Evolutionary conservation across 2,113 vertebrate genomes (phyloP).

Genomic region (Sylvietta virens): DNA sequence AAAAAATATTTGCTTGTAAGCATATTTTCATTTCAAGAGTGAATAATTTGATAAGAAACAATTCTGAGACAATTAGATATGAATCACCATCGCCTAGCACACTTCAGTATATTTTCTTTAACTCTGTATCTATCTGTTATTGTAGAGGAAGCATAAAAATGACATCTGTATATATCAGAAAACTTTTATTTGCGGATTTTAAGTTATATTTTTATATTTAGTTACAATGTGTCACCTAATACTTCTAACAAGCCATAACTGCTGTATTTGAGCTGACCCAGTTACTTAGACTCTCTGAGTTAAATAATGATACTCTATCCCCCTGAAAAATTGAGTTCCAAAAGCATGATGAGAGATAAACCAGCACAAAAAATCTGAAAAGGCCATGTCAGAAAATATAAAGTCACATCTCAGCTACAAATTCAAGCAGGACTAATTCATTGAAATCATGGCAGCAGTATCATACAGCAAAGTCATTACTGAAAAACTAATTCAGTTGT

Average conservation of each 20-base stretch:
- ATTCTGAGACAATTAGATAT: not conserved
- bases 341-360: not conserved
- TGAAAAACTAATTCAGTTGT: not conserved
- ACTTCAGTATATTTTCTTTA: not conserved
- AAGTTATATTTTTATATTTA: not conserved
- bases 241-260: not conserved
- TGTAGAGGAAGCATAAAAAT: not conserved
- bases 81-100: not conserved
- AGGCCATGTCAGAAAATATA: not conserved
- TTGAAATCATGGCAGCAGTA: not conserved
- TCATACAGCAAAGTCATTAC: not conserved
- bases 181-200: not conserved
- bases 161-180: not conserved
- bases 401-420: not conserved
- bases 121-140: not conserved
- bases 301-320: not conserved
- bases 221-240: not conserved
- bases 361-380: not conserved
- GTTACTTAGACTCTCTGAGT: not conserved
- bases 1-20: not conserved
- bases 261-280: not conserved
- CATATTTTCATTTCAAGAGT: not conserved
- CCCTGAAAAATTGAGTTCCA: not conserved
- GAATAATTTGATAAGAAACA: not conserved
- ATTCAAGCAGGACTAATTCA: not conserved